These are phyloP conservation scores for Morus bassanus DNA, from an alignment of 2,797 vertebrate genomes.

Conservation along the genomic window DNA sequence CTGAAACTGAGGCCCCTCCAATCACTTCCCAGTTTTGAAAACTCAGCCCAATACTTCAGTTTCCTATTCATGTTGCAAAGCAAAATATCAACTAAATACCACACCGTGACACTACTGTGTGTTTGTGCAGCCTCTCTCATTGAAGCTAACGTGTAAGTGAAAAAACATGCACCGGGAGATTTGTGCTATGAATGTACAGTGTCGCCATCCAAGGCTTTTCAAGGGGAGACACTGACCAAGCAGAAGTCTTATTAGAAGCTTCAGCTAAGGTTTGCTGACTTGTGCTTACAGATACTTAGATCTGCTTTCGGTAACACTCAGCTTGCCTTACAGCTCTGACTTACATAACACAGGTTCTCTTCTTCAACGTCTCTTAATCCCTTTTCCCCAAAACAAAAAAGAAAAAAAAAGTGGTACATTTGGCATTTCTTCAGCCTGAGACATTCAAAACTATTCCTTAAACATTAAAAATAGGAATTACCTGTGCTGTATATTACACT, in stretches of 20 bases:
- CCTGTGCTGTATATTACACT: conserved; percentile 19
- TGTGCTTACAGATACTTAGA: conserved; percentile 11
- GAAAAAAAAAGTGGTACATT: conserved; percentile 15
- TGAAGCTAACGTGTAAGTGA: not conserved
- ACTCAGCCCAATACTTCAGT: not conserved
- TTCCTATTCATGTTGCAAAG: not conserved
- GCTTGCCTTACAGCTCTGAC: not conserved
- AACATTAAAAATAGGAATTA: conserved; percentile 52
- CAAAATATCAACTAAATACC: not conserved
- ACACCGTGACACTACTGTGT: not conserved
- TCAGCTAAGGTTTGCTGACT: not conserved
- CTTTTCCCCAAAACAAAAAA: conserved; percentile 46
- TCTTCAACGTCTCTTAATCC: conserved; percentile 35
- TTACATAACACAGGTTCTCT: not conserved
- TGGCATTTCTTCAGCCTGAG: conserved; percentile 58
- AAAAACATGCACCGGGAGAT: not conserved
- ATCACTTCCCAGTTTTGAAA: not conserved
- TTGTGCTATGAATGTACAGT: not conserved
- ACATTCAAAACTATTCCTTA: conserved; percentile 19
- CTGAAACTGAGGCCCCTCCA: not conserved
- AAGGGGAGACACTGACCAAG: not conserved
- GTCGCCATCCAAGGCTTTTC: not conserved
- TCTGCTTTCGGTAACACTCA: not conserved
- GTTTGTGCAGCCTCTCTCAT: not conserved
- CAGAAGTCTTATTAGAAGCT: not conserved